Percentiles rank a stretch among this genome's conserved stretches.
Evolutionary conservation across 2,113 vertebrate species (phyloP).

Genomic region (Tor tambroides): DNA sequence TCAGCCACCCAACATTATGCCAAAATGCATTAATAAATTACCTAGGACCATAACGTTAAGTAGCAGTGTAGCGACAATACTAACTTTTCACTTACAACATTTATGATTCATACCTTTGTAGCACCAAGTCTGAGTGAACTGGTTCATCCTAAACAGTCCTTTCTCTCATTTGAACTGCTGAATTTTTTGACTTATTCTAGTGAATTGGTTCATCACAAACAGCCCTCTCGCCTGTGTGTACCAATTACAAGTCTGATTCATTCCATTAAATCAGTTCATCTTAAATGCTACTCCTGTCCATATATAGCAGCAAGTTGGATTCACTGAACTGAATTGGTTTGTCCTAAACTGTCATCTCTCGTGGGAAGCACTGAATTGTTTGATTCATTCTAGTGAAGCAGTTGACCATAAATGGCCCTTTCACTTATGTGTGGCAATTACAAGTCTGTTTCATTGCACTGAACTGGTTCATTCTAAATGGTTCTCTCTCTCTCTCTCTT

Average conservation of each 20-base stretch:
- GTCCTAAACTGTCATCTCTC: too few species aligned
- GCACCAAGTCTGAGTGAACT: not conserved
- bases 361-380: too few species aligned
- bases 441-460: not conserved
- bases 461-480: not conserved
- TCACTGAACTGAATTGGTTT: too few species aligned
- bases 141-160: not conserved
- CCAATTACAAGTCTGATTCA: not conserved
- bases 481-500: not conserved
- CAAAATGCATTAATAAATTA: not conserved
- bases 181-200: not conserved
- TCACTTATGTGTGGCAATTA: not conserved
- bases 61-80: not conserved
- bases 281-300: not conserved
- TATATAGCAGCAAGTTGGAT: too few species aligned
- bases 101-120: not conserved
- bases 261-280: not conserved
- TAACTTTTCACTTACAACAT: not conserved
- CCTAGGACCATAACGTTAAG: not conserved
- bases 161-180: too few species aligned
- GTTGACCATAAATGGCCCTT: not conserved
- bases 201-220: not conserved
- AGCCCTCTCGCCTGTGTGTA: not conserved
- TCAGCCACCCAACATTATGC: slow-evolving; percentile 31
- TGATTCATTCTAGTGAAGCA: not conserved